Conservation (phyloP, 2,888 invertebrate species). For the Oasisia sp. region DNA sequence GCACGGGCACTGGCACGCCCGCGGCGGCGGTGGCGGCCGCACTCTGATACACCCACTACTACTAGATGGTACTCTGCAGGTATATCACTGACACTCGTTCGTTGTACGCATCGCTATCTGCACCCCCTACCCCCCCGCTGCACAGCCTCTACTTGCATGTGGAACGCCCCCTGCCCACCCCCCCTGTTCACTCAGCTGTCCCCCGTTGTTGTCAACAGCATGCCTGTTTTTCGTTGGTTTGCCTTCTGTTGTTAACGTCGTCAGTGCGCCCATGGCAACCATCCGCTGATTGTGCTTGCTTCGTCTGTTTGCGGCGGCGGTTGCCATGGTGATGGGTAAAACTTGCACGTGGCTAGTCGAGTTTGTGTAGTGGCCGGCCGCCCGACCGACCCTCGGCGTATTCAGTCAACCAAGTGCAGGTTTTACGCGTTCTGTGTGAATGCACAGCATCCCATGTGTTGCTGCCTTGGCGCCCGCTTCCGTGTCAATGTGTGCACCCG, state of each 20-base stretch:
- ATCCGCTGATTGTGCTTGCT: slow-evolving; percentile 9
- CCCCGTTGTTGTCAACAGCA: not conserved
- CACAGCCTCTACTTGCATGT: not conserved
- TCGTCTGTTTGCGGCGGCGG: not conserved
- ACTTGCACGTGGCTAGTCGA: slow-evolving; percentile 12
- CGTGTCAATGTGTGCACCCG: not conserved
- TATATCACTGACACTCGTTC: slow-evolving; percentile 17
- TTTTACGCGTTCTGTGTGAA: not conserved
- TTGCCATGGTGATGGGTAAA: slow-evolving; percentile 17
- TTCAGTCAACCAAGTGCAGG: not conserved
- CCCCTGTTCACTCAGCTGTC: not conserved
- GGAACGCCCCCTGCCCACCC: not conserved
- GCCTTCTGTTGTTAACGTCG: not conserved
- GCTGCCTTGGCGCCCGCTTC: not conserved
- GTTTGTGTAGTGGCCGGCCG: not conserved
- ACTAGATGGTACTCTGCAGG: slow-evolving; percentile 13
- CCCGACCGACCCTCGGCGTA: not conserved
- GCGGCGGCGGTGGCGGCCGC: not conserved
- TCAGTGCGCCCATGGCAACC: slow-evolving; percentile 9
- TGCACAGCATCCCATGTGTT: not conserved
- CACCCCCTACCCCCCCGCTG: slow-evolving; percentile 20
- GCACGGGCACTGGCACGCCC: not conserved
- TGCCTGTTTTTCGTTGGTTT: slow-evolving; percentile 17
- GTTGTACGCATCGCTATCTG: slow-evolving; percentile 17
- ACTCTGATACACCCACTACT: not conserved